Percentiles rank a stretch among this genome's conserved stretches.
These are phyloP conservation scores for Temnothorax nylanderi DNA, from an alignment of 1,140 invertebrate species.

Conservation along the genomic window DNA sequence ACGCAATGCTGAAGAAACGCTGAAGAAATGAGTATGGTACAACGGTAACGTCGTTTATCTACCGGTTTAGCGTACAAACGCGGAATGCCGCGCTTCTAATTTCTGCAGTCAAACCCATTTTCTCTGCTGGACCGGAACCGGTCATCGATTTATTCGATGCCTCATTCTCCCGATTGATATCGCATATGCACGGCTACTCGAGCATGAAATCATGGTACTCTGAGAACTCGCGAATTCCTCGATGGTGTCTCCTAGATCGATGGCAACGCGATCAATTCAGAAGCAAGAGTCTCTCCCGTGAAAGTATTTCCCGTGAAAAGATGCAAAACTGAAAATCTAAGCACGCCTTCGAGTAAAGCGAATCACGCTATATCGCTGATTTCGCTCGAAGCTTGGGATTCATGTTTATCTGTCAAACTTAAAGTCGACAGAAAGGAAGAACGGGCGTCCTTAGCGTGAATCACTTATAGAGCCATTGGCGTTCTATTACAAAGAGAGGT, in stretches of 20 bases:
- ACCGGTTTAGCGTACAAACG: slow-evolving; percentile 18
- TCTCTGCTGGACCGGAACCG: slow-evolving; percentile 43
- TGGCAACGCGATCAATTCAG: slow-evolving; percentile 23
- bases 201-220: slow-evolving; percentile 42
- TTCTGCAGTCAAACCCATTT: slow-evolving; percentile 45
- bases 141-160: slow-evolving; percentile 58
- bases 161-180: slow-evolving; percentile 52
- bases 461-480: slow-evolving; percentile 22
- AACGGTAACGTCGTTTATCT: slow-evolving; percentile 31
- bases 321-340: background rate
- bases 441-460: background rate
- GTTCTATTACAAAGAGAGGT: slow-evolving; percentile 15
- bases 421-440: background rate
- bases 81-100: slow-evolving; percentile 45
- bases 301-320: background rate
- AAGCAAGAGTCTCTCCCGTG: background rate
- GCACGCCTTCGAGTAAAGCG: background rate
- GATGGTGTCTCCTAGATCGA: slow-evolving; percentile 4
- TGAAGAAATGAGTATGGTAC: background rate
- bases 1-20: background rate
- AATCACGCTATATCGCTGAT: too few species aligned
- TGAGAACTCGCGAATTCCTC: slow-evolving; percentile 42
- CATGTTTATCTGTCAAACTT: background rate
- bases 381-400: background rate
- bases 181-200: slow-evolving; percentile 29